Evolutionary conservation across 1,140 invertebrate genomes (phyloP), one percentile per base, ranked within the genome.

Genomic region (Trichomalopsis sarcophagae): DNA sequence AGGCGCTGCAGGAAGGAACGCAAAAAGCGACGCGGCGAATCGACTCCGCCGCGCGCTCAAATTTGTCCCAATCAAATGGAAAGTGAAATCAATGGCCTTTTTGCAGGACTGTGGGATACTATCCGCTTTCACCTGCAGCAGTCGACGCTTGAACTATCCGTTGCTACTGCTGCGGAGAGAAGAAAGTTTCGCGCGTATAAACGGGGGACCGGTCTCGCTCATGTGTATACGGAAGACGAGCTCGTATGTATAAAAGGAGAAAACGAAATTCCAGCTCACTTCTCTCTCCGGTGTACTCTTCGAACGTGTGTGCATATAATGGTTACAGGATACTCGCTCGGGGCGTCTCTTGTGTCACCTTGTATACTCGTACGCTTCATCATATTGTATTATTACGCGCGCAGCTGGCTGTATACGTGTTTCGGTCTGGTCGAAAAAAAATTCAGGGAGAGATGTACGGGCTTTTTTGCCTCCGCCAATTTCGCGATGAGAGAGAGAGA

Each of bases 111-210:
- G 74, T 44, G 71, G 4, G 21, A 40, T 74, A 74, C 36, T 69
- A 27, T 27, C n/a, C 23, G 30, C 81, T 82, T 82, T 82, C 81
- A 82, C 81, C 81, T 82, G 81, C 71, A 33, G 30, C 71, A 33
- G 30, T 11, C 44, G 6, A 10, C 6, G 68, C 17, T 55, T 55
- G 17, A 44, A 44, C 40, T 55, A 55, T 62, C 55, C 10, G 55
- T n/a, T 5, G 50, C 50, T 75, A 4, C 40, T 30, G 13, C n/a
- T 30, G 50, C 5, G 27, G 73, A 40, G 2, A 33, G 66, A 82
- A 62, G 81, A 82, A 75, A 75, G 71, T 74, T 62, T 47, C 14
- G 50, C 5, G 5, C 55, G 55, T 1, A 3, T 62, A 62, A 62
- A 62, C 55, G 6, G 44, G 5, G 21, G 27, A 55, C 11, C 21